Evolutionary conservation across 2,113 vertebrate species (phyloP).

Genomic region (Pachycephala philippinensis): DNA sequence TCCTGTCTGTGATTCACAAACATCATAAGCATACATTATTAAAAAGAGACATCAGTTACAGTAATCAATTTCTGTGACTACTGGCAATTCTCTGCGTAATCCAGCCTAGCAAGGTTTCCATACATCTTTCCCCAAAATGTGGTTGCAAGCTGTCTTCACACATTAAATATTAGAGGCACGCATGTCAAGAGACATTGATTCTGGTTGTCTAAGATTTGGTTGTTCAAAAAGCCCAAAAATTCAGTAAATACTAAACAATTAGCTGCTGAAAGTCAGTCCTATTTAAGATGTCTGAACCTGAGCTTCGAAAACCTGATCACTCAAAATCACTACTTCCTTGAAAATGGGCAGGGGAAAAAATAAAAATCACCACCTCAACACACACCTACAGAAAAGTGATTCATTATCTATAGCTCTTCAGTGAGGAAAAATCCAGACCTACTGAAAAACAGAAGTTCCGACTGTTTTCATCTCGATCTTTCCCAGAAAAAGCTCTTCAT

Average conservation of each 20-base stretch:
- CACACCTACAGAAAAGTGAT: not conserved
- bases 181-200: not conserved
- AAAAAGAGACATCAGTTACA: constrained; percentile 18
- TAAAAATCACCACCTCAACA: not conserved
- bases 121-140: not conserved
- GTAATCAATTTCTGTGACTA: constrained; percentile 19
- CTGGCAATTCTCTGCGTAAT: not conserved
- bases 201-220: not conserved
- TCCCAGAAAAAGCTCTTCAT: not conserved
- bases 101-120: not conserved
- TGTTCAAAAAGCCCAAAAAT: not conserved
- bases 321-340: not conserved
- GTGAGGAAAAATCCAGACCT: not conserved
- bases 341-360: not conserved
- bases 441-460: not conserved
- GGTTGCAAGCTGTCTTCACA: not conserved
- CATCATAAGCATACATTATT: not conserved
- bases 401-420: not conserved
- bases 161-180: not conserved
- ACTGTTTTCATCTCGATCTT: not conserved
- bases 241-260: not conserved
- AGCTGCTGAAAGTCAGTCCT: not conserved
- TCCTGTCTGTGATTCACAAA: not conserved
- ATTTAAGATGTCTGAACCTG: not conserved
- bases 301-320: not conserved